Conservation (phyloP, 92 coral and sea anemone species). For the Bergia sp. region DNA sequence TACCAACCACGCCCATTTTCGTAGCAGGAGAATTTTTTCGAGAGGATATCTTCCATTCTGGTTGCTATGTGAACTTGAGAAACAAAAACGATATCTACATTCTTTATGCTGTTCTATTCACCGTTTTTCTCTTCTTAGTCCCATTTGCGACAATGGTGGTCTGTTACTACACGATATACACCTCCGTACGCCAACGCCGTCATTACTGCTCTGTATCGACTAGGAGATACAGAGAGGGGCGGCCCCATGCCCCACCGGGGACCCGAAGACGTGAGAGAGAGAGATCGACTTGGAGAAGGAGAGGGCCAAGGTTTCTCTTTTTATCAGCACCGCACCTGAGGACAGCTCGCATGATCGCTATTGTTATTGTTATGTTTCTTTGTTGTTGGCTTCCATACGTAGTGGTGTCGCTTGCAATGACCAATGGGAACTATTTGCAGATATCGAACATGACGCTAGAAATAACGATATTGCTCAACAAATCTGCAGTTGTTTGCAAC, state of each 20-base stretch:
- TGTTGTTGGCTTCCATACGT: slow-evolving; percentile 86
- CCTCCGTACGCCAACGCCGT: slow-evolving; percentile 68
- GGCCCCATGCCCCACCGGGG: too few relatives aligned
- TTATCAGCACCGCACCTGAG: slow-evolving; percentile 71
- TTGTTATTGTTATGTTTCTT: slow-evolving; percentile 71
- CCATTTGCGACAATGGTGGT: slow-evolving; percentile 77
- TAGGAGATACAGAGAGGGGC: neutral
- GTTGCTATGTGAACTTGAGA: slow-evolving; percentile 75
- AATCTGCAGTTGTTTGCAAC: slow-evolving; percentile 76
- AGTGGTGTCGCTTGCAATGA: slow-evolving; percentile 58
- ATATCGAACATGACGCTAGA: slow-evolving; percentile 65
- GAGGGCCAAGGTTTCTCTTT: slow-evolving; percentile 48
- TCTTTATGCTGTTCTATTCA: slow-evolving; percentile 62
- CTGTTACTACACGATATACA: slow-evolving; percentile 76
- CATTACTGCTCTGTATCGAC: slow-evolving; percentile 32
- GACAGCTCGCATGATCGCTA: slow-evolving; percentile 80
- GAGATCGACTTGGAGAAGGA: slow-evolving; percentile 28
- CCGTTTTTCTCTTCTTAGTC: slow-evolving; percentile 67
- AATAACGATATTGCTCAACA: slow-evolving; percentile 71
- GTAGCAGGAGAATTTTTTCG: slow-evolving; percentile 66
- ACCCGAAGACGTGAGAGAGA: too few relatives aligned
- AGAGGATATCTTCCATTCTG: slow-evolving; percentile 78
- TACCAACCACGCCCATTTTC: slow-evolving; percentile 73
- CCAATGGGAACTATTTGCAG: slow-evolving; percentile 59
- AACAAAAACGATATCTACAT: slow-evolving; percentile 46